A percentile compares a stretch with the other conserved stretches of the same genome.
Conservation (phyloP, 2,797 vertebrate species). For the Protonibea diacanthus region DNA sequence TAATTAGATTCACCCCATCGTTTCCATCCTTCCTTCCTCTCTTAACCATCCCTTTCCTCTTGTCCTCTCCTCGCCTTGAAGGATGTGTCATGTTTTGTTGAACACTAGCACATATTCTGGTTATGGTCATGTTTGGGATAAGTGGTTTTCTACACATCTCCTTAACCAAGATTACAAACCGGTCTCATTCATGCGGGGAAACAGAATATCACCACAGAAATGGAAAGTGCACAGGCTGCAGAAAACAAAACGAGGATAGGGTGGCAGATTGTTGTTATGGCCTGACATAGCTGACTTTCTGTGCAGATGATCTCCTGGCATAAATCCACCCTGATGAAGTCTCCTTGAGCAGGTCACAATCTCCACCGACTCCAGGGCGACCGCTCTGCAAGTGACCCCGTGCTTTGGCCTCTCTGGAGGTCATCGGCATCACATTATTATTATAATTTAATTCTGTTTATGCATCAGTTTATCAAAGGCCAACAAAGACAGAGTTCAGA, state of each 20-base stretch:
- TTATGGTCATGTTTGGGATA: constrained; percentile 39
- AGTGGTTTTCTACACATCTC: constrained; percentile 30
- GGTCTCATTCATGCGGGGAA: constrained; percentile 15
- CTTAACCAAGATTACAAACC: constrained; percentile 22
- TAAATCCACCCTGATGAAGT: constrained; percentile 12
- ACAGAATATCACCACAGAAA: constrained; percentile 24
- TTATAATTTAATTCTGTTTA: constrained; percentile 45
- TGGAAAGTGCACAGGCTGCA: constrained; percentile 21
- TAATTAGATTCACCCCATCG: constrained; percentile 60
- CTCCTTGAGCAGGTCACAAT: constrained; percentile 29
- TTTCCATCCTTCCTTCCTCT: constrained; percentile 60
- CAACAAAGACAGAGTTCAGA: constrained; percentile 17
- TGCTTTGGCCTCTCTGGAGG: neutral
- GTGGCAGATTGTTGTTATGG: constrained; percentile 19
- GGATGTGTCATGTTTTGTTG: constrained; percentile 29
- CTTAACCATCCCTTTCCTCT: constrained; percentile 34
- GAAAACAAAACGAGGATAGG: constrained; percentile 6
- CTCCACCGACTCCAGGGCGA: constrained; percentile 7
- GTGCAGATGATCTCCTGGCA: neutral
- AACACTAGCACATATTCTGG: constrained; percentile 28
- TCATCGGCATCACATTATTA: constrained; percentile 20
- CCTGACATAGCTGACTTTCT: constrained; percentile 17
- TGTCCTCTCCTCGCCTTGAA: constrained; percentile 38
- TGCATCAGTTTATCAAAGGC: constrained; percentile 48
- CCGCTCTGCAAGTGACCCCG: constrained; percentile 11